A percentile compares a stretch with the other conserved stretches of the same genome.
Evolutionary conservation across 2,113 vertebrate species (phyloP).

Genomic region (Naja naja): DNA sequence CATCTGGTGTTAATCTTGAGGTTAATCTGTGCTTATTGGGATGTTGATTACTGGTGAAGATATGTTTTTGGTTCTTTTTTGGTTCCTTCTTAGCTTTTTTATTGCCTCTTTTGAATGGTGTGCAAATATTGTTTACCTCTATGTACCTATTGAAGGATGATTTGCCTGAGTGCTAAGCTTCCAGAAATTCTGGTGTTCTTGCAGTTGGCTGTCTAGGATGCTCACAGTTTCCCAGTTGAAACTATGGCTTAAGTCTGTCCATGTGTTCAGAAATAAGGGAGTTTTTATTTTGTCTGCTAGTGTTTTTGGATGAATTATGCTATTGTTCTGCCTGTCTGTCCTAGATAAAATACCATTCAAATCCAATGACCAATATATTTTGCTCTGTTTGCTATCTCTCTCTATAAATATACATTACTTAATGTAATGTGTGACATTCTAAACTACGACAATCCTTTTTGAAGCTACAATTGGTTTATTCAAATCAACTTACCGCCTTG

Average conservation of each 20-base stretch:
- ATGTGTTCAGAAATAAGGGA: background rate
- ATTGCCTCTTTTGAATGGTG: background rate
- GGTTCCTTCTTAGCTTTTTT: background rate
- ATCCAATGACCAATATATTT: background rate
- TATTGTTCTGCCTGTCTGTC: background rate
- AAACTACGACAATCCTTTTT: background rate
- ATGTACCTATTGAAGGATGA: background rate
- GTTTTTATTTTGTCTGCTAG: background rate
- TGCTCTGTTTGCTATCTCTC: background rate
- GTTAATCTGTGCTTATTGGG: background rate
- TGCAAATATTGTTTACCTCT: background rate
- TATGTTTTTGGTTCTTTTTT: background rate
- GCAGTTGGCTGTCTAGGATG: background rate
- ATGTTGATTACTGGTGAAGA: too few relatives aligned
- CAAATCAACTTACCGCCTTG: background rate
- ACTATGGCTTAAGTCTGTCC: background rate
- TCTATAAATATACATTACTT: background rate
- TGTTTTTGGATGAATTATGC: background rate
- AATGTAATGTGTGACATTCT: background rate
- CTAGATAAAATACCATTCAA: background rate
- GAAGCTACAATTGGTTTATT: slow-evolving; percentile 3
- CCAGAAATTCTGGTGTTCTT: background rate
- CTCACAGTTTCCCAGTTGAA: background rate
- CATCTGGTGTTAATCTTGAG: background rate
- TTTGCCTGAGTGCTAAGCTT: background rate